Conservation (phyloP, 2,797 vertebrate genomes). For the Tolypeutes matacus region DNA sequence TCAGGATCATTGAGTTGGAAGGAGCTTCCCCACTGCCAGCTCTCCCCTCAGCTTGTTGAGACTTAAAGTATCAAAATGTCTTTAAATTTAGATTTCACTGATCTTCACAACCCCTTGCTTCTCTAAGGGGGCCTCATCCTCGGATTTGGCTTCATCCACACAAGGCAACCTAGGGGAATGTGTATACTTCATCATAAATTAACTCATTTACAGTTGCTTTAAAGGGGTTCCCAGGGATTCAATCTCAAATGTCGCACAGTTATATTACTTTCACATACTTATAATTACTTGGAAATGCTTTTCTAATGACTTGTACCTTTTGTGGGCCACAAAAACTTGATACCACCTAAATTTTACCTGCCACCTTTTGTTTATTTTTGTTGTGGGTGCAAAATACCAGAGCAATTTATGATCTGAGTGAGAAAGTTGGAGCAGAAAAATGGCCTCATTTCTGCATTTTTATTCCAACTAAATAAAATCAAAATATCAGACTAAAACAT, state of each 20-base stretch:
- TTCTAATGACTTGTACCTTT: not conserved
- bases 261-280: not conserved
- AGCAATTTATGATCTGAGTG: slow-evolving; percentile 46
- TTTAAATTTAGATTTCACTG: not conserved
- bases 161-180: not conserved
- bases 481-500: not conserved
- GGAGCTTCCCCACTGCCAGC: rapidly evolving
- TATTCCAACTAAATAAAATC: not conserved
- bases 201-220: not conserved
- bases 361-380: slow-evolving; percentile 45
- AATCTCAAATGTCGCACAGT: not conserved
- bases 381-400: not conserved
- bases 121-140: not conserved
- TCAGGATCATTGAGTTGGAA: not conserved
- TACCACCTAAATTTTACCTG: slow-evolving; percentile 40
- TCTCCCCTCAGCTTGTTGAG: not conserved
- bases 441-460: not conserved
- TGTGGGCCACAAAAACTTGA: not conserved
- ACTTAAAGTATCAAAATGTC: not conserved
- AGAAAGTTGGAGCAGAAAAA: not conserved
- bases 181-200: slow-evolving; percentile 2
- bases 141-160: not conserved
- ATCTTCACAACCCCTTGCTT: not conserved
- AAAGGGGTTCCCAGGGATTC: not conserved
- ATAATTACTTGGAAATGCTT: not conserved